Conservation (phyloP, 2,797 vertebrate species). For the Centropyge bicolor region DNA sequence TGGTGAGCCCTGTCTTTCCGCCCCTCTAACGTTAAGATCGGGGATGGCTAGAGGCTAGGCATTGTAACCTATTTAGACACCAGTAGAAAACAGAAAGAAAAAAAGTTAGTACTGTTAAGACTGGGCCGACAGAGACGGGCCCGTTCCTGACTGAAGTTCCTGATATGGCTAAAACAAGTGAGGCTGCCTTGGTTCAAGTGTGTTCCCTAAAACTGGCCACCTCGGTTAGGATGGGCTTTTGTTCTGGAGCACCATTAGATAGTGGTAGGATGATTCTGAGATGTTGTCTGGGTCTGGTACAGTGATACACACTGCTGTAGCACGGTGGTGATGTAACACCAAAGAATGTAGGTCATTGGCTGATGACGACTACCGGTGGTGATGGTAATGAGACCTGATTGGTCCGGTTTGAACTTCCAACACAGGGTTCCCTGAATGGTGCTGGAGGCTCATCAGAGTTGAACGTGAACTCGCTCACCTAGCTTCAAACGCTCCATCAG, state of each 20-base stretch:
- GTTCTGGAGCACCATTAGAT: constrained; percentile 77
- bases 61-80: constrained; percentile 65
- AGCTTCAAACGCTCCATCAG: constrained; percentile 65
- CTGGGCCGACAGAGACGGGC: constrained; percentile 56
- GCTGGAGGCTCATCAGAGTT: constrained; percentile 65
- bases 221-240: constrained; percentile 39
- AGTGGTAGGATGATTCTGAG: constrained; percentile 63
- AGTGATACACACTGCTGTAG: constrained; percentile 74
- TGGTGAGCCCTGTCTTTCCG: constrained; percentile 32
- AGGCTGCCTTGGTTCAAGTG: constrained; percentile 74
- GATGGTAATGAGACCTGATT: constrained; percentile 82
- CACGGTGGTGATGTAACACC: constrained; percentile 78
- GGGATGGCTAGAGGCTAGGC: constrained; percentile 67
- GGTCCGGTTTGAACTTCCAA: constrained; percentile 77
- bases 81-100: constrained; percentile 56
- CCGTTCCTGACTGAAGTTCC: constrained; percentile 80
- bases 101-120: constrained; percentile 65
- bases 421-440: constrained; percentile 80
- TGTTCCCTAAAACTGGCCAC: constrained; percentile 65
- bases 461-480: constrained; percentile 68
- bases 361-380: constrained; percentile 66
- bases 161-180: constrained; percentile 81
- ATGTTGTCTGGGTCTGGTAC: constrained; percentile 69
- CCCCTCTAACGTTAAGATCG: constrained; percentile 29
- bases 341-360: constrained; percentile 79